Percentiles rank a stretch among this genome's conserved stretches.
Evolutionary conservation across 1,140 invertebrate genomes (phyloP).

Genomic region (Helicoverpa armigera): DNA sequence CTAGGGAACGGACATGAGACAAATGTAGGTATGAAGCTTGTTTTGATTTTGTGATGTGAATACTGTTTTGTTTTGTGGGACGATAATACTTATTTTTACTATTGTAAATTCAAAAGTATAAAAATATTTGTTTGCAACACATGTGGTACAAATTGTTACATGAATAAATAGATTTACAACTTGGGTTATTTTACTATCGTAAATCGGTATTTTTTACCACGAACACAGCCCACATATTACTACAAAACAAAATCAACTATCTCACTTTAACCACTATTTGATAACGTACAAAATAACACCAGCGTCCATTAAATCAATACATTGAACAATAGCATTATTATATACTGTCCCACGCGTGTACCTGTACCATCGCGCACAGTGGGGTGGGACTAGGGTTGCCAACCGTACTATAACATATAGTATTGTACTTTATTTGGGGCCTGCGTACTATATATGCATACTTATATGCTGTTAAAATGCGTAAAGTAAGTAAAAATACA

Average conservation of each 20-base stretch:
- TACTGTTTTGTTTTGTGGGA: not conserved
- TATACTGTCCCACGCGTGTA: constrained; percentile 8
- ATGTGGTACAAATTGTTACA: no score
- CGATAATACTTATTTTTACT: not conserved
- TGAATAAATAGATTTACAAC: no score
- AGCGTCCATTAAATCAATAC: not conserved
- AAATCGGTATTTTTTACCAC: no score
- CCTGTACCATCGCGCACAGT: not conserved
- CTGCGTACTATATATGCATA: no score
- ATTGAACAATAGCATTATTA: not conserved
- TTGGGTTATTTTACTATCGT: no score
- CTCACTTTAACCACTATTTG: not conserved
- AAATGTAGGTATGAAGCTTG: constrained; percentile 1
- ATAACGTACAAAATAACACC: not conserved
- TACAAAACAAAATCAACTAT: not conserved
- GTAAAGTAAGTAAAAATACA: no score
- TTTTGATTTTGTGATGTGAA: constrained; percentile 15
- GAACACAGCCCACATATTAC: no score
- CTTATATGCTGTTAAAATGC: no score
- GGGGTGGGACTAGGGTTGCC: not conserved
- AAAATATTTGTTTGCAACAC: no score
- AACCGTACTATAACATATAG: no score
- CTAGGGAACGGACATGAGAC: constrained; percentile 21
- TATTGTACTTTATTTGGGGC: no score
- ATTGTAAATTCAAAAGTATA: not conserved